Percentiles rank a stretch among this genome's conserved stretches.
These are phyloP conservation scores for Boloria selene DNA, from an alignment of 2,888 invertebrate genomes.

Conservation along the genomic window DNA sequence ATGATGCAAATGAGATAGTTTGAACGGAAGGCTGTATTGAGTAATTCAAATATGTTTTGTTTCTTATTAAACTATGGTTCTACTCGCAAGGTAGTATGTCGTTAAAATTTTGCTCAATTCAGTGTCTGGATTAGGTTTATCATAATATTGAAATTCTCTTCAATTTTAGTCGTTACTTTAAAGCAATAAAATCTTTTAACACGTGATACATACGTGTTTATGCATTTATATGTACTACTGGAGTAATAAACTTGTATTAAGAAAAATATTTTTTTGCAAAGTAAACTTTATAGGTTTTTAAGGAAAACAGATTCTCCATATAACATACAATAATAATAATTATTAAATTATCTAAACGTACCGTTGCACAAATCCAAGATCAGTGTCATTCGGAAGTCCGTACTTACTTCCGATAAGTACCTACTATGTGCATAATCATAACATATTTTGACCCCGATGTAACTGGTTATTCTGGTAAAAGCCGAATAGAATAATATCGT, in stretches of 20 bases:
- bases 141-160: too few species aligned
- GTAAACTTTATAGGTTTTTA: too few species aligned
- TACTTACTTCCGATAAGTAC: constrained; percentile 20
- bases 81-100: neutral
- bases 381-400: constrained; percentile 21
- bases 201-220: too few species aligned
- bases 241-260: too few species aligned
- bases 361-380: neutral
- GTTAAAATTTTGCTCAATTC: too few species aligned
- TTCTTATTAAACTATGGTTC: neutral
- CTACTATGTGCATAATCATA: neutral
- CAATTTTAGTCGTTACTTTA: too few species aligned
- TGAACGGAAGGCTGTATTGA: constrained; percentile 5
- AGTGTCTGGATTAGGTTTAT: too few species aligned
- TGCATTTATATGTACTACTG: too few species aligned
- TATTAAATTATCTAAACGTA: neutral
- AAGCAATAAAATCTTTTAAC: too few species aligned
- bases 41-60: neutral
- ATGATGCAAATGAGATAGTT: constrained; percentile 22
- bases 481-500: constrained; percentile 1
- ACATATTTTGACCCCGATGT: constrained; percentile 15
- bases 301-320: too few species aligned
- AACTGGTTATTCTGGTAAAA: constrained; percentile 23
- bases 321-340: too few species aligned
- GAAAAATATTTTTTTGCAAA: too few species aligned